Base-by-base conservation (phyloP, 1,140 invertebrate species). In the Planococcus citri region DNA sequence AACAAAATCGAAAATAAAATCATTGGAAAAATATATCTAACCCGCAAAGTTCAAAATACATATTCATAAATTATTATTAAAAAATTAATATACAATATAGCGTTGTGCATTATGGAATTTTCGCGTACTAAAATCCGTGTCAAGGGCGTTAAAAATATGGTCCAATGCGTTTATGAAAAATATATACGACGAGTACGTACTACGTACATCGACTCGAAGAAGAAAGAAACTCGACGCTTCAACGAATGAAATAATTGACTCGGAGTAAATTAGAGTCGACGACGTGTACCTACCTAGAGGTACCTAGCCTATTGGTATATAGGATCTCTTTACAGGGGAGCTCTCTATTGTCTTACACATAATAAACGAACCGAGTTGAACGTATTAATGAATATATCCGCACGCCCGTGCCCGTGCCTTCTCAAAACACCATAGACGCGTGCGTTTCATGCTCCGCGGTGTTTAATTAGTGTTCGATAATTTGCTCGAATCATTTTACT, bases 1-100 rank as follows among this genome's bases (percentile, higher is more conserved):
- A n/a, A 29, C 61, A 64, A 73, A 51, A 17, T 37, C n/a, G 41
- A 14, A 29, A 57, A 25, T 25, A 29, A 67, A n/a, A n/a, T n/a
- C n/a, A n/a, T n/a, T n/a, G n/a, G n/a, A n/a, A 70, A 12, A 25
- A 70, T 20, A 2, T 68, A 27, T 21, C 14, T 33, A 33, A 21
- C 29, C 24, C 17, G 67, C 38, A 9, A 41, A 41, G n/a, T 9
- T 41, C 38, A 41, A 10, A n/a, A 41, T n/a, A 41, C 9, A 9
- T 41, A n/a, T 10, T 10, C 38, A 41, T 10, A 9, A 41, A 10
- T 41, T 41, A 41, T n/a, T 9, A 41, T 10, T 10, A 10, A 41
- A 41, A 41, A 41, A 9, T n/a, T 41, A 10, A 41, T 10, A n/a
- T 9, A n/a, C n/a, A n/a, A n/a, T n/a, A n/a, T n/a, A n/a, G n/a